Conservation (phyloP, 2,113 vertebrate genomes). For the Dicaeum eximium region DNA sequence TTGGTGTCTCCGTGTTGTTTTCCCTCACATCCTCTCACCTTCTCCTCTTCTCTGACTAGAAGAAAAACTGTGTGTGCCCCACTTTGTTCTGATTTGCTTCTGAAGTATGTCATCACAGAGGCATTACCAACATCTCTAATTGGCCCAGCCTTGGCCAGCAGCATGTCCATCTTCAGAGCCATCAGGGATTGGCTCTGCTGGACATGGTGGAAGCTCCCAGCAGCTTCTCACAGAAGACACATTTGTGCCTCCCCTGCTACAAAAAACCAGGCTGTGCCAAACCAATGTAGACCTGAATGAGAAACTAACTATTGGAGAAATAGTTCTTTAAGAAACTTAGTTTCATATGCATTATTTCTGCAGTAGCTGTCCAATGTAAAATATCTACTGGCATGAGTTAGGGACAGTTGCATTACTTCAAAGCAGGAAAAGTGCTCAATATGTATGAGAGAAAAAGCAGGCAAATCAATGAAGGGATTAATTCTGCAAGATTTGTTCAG, state of each 20-base stretch:
- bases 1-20: neutral
- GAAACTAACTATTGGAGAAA: neutral
- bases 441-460: neutral
- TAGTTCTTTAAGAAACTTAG: neutral
- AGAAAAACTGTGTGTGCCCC: neutral
- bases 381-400: neutral
- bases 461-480: neutral
- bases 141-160: neutral
- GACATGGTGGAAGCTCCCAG: neutral
- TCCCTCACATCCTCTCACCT: neutral
- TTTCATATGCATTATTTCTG: neutral
- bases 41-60: neutral
- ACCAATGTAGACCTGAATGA: neutral
- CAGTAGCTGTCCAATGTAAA: neutral
- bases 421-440: neutral
- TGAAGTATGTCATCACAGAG: neutral
- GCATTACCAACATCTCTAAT: accelerated
- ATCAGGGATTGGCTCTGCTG: neutral
- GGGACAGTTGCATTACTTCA: neutral
- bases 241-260: neutral
- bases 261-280: neutral
- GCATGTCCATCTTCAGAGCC: neutral
- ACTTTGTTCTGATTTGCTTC: neutral
- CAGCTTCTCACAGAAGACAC: neutral
- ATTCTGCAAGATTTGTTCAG: neutral